A percentile compares a stretch with the other conserved stretches of the same genome.
phyloP scores from a whole-genome alignment of 2,797 vertebrate genomes.

The Pantherophis alleghaniensis region DNA sequence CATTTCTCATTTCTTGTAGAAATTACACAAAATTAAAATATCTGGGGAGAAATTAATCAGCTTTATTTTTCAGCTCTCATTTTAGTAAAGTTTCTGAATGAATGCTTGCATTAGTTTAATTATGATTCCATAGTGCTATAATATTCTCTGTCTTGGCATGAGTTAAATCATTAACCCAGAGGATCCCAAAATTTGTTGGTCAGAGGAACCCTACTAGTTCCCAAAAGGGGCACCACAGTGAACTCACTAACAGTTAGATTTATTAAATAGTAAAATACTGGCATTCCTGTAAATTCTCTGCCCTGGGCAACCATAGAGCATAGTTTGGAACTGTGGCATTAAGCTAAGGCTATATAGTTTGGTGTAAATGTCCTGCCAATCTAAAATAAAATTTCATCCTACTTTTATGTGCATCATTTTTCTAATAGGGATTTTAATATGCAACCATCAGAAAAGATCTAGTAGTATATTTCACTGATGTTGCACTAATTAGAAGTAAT shows the following conservation, averaged over 20 bases:
- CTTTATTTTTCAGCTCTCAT: neutral
- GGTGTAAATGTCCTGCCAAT: neutral
- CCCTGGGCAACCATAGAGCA: neutral
- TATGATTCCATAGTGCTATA: neutral
- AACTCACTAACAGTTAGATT: neutral
- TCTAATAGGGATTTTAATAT: neutral
- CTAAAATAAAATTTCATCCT: neutral
- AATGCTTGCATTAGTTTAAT: neutral
- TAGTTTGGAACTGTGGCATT: neutral
- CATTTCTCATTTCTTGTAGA: neutral
- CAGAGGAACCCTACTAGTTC: neutral
- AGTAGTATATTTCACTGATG: neutral
- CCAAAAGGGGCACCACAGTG: neutral
- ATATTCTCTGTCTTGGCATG: neutral
- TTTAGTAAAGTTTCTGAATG: conserved; percentile 13
- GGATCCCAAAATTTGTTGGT: neutral
- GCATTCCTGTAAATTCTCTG: neutral
- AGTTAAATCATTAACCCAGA: neutral
- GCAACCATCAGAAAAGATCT: neutral
- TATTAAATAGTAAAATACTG: neutral
- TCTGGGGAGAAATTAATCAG: neutral
- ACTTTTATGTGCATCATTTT: neutral
- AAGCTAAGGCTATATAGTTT: neutral
- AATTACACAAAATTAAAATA: neutral
- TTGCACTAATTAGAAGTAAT: neutral